phyloP scores from a whole-genome alignment of 2,797 vertebrate genomes.

The Holocentrus rufus region DNA sequence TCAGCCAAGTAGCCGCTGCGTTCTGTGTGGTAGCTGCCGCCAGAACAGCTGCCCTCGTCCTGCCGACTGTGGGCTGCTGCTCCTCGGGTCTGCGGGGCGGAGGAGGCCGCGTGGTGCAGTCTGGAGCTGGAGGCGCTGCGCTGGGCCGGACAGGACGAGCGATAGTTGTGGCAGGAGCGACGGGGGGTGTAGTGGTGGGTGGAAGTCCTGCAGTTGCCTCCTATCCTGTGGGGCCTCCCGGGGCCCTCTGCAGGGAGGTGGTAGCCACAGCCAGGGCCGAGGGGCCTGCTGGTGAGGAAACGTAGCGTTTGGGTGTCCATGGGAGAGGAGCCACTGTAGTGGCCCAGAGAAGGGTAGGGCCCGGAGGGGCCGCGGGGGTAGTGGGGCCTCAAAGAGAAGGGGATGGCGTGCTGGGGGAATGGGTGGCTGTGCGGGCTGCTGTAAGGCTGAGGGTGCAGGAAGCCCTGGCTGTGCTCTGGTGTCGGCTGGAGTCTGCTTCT shows the following conservation, averaged over 20 bases:
- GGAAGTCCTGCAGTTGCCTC: constrained; percentile 72
- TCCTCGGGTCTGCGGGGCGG: constrained; percentile 48
- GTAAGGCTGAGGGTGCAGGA: constrained; percentile 85
- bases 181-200: constrained; percentile 76
- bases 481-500: constrained; percentile 80
- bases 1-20: constrained; percentile 96
- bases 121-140: constrained; percentile 74
- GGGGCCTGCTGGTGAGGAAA: constrained; percentile 82
- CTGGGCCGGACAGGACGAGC: constrained; percentile 75
- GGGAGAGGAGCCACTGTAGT: constrained; percentile 85
- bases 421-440: constrained; percentile 86
- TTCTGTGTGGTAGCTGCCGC: constrained; percentile 92
- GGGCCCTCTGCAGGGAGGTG: constrained; percentile 72
- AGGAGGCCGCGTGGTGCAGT: constrained; percentile 67
- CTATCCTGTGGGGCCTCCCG: constrained; percentile 77
- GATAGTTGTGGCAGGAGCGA: constrained; percentile 80
- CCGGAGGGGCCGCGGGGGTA: constrained; percentile 81
- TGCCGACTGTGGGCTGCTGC: constrained; percentile 76
- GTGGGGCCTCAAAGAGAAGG: constrained; percentile 83
- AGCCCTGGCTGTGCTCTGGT: constrained; percentile 86
- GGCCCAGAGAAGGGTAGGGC: constrained; percentile 79
- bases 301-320: constrained; percentile 82
- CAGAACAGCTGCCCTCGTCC: constrained; percentile 90
- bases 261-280: constrained; percentile 78
- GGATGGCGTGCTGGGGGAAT: constrained; percentile 81